These are phyloP conservation scores for Anhinga rufa DNA, from an alignment of 2,113 vertebrate species.

Conservation along the genomic window DNA sequence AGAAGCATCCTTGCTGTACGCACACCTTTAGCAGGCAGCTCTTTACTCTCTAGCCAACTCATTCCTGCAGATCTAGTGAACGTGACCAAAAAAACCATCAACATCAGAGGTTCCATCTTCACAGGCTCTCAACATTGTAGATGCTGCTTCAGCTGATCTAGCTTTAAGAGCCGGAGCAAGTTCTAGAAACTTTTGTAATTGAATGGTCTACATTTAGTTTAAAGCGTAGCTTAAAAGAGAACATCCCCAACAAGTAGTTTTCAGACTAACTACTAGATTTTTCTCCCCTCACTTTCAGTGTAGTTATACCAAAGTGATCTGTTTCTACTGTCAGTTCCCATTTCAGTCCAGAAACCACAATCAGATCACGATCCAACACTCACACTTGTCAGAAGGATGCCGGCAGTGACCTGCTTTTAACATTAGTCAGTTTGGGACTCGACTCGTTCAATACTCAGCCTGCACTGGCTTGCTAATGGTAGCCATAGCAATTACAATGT, in stretches of 20 bases:
- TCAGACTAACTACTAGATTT: background rate
- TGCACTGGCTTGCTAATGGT: background rate
- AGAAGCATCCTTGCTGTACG: background rate
- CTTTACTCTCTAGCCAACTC: background rate
- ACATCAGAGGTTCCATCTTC: background rate
- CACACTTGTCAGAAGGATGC: background rate
- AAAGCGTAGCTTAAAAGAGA: background rate
- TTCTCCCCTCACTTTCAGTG: background rate
- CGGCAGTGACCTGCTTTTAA: background rate
- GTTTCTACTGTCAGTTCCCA: background rate
- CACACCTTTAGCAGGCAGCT: background rate
- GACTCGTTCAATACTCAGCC: background rate
- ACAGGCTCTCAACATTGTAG: background rate
- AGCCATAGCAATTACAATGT: background rate
- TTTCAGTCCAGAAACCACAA: background rate
- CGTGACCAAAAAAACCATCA: accelerated
- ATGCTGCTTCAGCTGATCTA: background rate
- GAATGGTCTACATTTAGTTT: background rate
- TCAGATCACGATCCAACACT: background rate
- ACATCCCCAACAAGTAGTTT: background rate
- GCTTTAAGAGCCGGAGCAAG: background rate
- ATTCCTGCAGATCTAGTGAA: background rate
- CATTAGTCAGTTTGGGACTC: background rate
- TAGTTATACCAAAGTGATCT: background rate
- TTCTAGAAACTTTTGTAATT: background rate